Base-by-base conservation (phyloP, 2,888 invertebrate genomes). In the Ennomos quercinarius region DNA sequence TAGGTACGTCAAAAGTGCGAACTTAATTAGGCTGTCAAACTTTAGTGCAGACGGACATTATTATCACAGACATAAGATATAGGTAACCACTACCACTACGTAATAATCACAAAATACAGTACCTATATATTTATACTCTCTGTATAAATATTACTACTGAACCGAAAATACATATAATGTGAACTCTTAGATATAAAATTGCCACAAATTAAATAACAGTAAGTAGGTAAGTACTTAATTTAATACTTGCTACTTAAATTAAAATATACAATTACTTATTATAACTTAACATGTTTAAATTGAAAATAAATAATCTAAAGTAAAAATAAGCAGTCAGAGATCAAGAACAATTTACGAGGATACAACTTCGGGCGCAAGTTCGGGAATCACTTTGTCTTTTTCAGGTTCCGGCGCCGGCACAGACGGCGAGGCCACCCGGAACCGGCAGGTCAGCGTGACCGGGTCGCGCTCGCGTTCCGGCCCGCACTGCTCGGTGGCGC, bases 401-500 rank as follows among this genome's bases (percentile, higher is more conserved):
- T 49, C 35, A 12, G 53, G 54, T 41, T 55, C 53, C 10, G 44
- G 17, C 9, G 27, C 0, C 5, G 27, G 27, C 5, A 6, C 45
- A 10, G 45, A 10, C 0, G 9, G 13, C 1, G 49, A 13, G 2
- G 37, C 35, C 10, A 12, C 27, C 6, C 53, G 69, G 12, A 72
- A 71, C 13, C 85, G 80, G 67, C 91, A 91, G 74, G 95, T 95
- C 43, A 95, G 92, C 9, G 96, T 96, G 59, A 93, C 93, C n/a
- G 94, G 92, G 77, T 96, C 95, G 37, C 96, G 93, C 68, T 91
- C 93, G 71, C 95, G 91, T 47, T 94, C 96, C 0, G 96, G 96
- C 12, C 96, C 96, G 80, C 96, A 96, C 76, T 96, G 95, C 75
- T 96, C 96, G 50, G 93, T 92, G 13, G 95, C 95, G 0, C 96